phyloP scores from a whole-genome alignment of 2,888 invertebrate species.

The Lagria hirta region DNA sequence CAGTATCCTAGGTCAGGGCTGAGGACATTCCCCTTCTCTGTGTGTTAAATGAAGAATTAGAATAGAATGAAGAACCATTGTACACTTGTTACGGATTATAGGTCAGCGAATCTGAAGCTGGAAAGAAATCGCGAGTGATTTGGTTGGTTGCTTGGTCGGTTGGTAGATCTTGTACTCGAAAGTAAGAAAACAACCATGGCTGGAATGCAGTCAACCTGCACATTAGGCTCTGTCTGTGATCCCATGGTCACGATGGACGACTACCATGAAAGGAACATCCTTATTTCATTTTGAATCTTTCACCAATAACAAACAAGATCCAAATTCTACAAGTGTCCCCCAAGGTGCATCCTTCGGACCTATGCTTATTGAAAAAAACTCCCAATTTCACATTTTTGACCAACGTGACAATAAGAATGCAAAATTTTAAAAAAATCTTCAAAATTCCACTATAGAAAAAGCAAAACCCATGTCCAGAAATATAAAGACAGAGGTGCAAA shows the following conservation, averaged over 20 bases:
- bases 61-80: conserved; percentile 23
- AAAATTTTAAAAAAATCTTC: no score
- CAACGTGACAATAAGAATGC: no score
- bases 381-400: no score
- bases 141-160: conserved; percentile 5
- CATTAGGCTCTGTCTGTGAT: conserved; percentile 12
- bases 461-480: no score
- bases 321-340: no score
- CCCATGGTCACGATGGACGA: conserved; percentile 16
- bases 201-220: conserved; percentile 39
- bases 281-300: no score
- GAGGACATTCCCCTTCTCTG: conserved; percentile 26
- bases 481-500: no score
- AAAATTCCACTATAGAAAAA: no score
- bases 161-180: conserved; percentile 13
- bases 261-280: conserved; percentile 11
- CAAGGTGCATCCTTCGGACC: no score
- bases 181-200: conserved; percentile 23
- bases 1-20: conserved; percentile 47
- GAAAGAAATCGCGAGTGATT: conserved; percentile 25
- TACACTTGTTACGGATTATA: conserved; percentile 31
- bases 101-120: conserved; percentile 31
- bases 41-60: conserved; percentile 20
- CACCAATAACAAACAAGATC: no score
- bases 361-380: no score